Percentiles rank a stretch among this genome's conserved stretches.
Conservation (phyloP, 2,797 vertebrate species). For the Dendrocincla tyrannina region DNA sequence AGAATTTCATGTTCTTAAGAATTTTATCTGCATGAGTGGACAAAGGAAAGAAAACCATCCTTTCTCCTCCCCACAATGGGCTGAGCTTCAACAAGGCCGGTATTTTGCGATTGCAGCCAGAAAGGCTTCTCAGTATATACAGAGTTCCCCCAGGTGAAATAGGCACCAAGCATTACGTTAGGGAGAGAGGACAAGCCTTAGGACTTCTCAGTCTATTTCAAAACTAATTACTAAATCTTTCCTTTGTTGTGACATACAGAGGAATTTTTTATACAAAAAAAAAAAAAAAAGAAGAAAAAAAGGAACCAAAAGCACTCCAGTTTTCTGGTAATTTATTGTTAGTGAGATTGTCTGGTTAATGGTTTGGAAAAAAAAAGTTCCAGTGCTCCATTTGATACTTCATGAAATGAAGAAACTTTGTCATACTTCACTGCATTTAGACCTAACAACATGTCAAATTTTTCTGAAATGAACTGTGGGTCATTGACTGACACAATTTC, state of each 20-base stretch:
- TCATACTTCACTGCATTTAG: conserved; percentile 36
- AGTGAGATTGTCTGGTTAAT: conserved; percentile 59
- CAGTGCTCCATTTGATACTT: conserved; percentile 27
- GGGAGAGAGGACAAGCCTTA: background rate
- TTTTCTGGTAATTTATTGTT: conserved; percentile 26
- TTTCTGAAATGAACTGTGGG: conserved; percentile 52
- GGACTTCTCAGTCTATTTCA: background rate
- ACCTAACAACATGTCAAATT: conserved; percentile 27
- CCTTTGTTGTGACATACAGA: background rate
- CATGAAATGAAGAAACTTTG: conserved; percentile 53
- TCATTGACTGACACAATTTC: conserved; percentile 10
- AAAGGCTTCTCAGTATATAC: background rate
- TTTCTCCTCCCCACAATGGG: background rate
- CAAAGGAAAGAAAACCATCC: background rate
- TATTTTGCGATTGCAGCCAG: background rate
- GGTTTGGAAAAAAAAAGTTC: conserved; percentile 39
- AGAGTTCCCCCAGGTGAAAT: rapidly evolving
- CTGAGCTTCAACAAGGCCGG: background rate
- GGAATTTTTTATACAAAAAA: background rate
- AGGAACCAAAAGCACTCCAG: background rate
- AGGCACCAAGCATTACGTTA: background rate
- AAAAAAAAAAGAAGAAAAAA: rapidly evolving
- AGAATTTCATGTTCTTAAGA: background rate
- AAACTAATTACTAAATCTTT: background rate
- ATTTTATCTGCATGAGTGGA: background rate